Evolutionary conservation across 1,140 invertebrate species (phyloP).

Genomic region (Scaptomyza montana): DNA sequence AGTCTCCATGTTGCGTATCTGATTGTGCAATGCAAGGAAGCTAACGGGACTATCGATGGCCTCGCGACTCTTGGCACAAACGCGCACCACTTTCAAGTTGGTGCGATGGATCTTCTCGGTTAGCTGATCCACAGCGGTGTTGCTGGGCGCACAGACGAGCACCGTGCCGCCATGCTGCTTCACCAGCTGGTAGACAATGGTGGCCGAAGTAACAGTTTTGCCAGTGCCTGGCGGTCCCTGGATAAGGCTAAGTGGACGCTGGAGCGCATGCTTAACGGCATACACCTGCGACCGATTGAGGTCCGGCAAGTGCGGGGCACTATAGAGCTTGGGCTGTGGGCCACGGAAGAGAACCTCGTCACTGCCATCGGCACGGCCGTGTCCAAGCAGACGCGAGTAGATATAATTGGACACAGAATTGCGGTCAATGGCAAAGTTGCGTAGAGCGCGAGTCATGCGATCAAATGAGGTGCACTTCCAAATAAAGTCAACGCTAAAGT

Average conservation of each 20-base stretch:
- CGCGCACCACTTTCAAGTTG: slow-evolving; percentile 97
- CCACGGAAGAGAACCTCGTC: slow-evolving; percentile 95
- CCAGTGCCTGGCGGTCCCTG: slow-evolving; percentile 96
- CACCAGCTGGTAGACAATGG: slow-evolving; percentile 99
- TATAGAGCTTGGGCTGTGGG: slow-evolving; percentile 97
- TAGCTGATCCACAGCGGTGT: slow-evolving; percentile 99
- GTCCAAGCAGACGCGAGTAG: slow-evolving; percentile 97
- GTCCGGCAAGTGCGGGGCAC: slow-evolving; percentile 98
- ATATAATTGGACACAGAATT: slow-evolving; percentile 98
- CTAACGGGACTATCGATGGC: slow-evolving; percentile 99
- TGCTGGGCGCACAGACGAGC: slow-evolving; percentile 98
- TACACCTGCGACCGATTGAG: slow-evolving; percentile 98
- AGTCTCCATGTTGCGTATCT: slow-evolving; percentile 96
- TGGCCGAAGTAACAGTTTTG: slow-evolving; percentile 99
- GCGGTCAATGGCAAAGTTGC: slow-evolving; percentile 98
- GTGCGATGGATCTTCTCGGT: slow-evolving; percentile 99
- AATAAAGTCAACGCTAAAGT: slow-evolving; percentile 99
- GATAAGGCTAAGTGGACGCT: slow-evolving; percentile 97
- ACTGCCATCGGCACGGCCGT: slow-evolving; percentile 92
- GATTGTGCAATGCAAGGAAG: slow-evolving; percentile 98
- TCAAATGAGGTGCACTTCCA: slow-evolving; percentile 99
- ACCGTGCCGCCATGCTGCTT: slow-evolving; percentile 97
- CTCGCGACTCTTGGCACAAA: slow-evolving; percentile 99
- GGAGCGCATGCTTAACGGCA: slow-evolving; percentile 99
- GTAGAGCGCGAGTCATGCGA: slow-evolving; percentile 97